Percentiles rank a stretch among this genome's conserved stretches.
These are phyloP conservation scores for Hyaena hyaena DNA, from an alignment of 2,113 vertebrate species.

Conservation along the genomic window DNA sequence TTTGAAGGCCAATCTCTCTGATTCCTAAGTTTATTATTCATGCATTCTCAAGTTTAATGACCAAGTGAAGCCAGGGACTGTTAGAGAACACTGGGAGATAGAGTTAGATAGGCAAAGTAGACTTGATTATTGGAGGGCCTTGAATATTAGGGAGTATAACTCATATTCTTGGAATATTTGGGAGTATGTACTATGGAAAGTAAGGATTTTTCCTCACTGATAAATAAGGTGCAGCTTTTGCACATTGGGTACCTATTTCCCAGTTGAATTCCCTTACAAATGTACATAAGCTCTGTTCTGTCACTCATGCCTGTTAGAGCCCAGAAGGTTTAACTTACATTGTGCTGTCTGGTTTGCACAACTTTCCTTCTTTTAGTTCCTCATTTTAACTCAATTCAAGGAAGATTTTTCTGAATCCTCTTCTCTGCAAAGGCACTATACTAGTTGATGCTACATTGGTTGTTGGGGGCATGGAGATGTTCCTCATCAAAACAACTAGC, in stretches of 20 bases:
- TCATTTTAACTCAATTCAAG: slow-evolving; percentile 50
- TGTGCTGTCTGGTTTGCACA: background rate
- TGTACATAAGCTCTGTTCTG: background rate
- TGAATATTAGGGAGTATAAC: background rate
- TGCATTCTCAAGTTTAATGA: slow-evolving; percentile 20
- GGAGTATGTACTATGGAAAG: background rate
- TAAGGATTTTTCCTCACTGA: background rate
- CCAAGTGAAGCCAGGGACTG: background rate
- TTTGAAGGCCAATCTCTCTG: slow-evolving; percentile 2
- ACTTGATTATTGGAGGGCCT: background rate
- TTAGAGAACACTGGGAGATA: background rate
- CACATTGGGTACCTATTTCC: background rate
- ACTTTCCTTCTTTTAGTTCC: background rate
- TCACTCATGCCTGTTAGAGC: background rate
- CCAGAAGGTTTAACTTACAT: background rate
- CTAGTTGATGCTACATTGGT: background rate
- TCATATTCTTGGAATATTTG: background rate
- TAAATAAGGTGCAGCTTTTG: background rate
- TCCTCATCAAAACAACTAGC: background rate
- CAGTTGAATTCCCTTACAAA: background rate
- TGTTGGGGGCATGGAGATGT: background rate
- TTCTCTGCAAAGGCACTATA: background rate
- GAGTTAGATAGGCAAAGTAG: background rate
- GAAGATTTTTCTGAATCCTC: background rate
- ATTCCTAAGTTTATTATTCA: background rate